Evolutionary conservation across 2,888 invertebrate species (phyloP), one percentile per base, ranked within the genome.

Genomic region (Lottia scabra): DNA sequence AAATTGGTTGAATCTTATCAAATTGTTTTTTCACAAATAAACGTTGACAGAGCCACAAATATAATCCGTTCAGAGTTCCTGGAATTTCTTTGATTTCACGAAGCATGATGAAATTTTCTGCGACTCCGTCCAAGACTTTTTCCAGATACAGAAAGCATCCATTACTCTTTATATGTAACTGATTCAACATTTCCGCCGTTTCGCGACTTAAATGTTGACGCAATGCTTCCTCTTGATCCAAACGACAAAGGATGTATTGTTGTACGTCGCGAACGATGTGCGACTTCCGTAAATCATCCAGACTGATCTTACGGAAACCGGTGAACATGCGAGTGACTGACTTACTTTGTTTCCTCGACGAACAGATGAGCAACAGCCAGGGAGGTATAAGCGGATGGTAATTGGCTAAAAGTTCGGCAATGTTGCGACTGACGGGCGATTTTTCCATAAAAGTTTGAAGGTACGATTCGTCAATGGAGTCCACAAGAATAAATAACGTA

Each of bases 181-280:
- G 97, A 90, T 98, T 98, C 3, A 98, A 90, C 90, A 97, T 96
- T 80, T 98, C 97, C 0, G 98, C 98, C 0, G 97, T 97, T 86
- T 96, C 95, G 71, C 94, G 92, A 63, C 95, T 96, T 76, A 98
- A 94, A 85, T 97, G 96, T 75, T 96, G 95, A 48, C 96, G 91
- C 12, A 98, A 92, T 43, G 94, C 93, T 26, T 96, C 96, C 85
- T 98, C 97, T 13, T 95, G 94, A 87, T 98, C 97, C 48, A 98
- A 91, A 0, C 98, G 91, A 78, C 87, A 88, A 15, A 98, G 92
- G 74, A 98, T 98, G 87, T 98, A 98, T 84, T 97, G 94, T 89
- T 98, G 98, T 0, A 98, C 96, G 88, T 98, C 98, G 6, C 96
- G 93, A 0, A 98, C 95, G 6, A 98, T 97, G 80, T 91, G 89